Evolutionary conservation across 1,140 invertebrate genomes (phyloP).

Genomic region (Sminthurinus signatus): DNA sequence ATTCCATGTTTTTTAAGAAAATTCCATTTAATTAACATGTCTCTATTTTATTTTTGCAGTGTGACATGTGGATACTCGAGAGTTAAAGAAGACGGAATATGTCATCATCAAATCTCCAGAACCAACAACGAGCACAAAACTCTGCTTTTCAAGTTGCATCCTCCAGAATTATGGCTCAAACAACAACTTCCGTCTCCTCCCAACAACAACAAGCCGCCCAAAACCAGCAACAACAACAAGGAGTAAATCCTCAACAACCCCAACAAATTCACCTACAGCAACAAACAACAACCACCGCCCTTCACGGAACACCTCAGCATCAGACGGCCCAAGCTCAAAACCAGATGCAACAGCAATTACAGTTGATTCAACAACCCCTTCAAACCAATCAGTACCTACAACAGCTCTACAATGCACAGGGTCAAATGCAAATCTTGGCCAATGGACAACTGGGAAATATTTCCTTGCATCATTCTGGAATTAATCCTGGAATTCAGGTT

Average conservation of each 20-base stretch:
- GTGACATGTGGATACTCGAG: no score
- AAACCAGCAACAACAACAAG: slow-evolving; percentile 2
- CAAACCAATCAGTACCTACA: slow-evolving; percentile 71
- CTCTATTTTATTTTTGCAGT: no score
- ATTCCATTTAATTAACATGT: no score
- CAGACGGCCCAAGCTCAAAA: slow-evolving; percentile 13
- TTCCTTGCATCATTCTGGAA: slow-evolving; percentile 60
- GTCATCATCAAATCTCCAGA: not conserved
- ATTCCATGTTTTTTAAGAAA: no score
- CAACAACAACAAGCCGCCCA: slow-evolving; percentile 13
- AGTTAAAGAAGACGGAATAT: no score
- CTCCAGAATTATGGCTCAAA: slow-evolving; percentile 10
- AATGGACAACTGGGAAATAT: slow-evolving; percentile 65
- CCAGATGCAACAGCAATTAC: slow-evolving; percentile 50
- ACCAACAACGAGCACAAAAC: not conserved
- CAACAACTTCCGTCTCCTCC: not conserved
- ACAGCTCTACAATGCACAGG: slow-evolving; percentile 66
- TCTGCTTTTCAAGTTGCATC: slow-evolving; percentile 10
- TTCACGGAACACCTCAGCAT: slow-evolving; percentile 34
- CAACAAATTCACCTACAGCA: slow-evolving; percentile 38
- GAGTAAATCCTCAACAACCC: slow-evolving; percentile 1
- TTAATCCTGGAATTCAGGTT: slow-evolving; percentile 72
- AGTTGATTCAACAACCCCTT: slow-evolving; percentile 74
- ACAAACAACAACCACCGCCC: slow-evolving; percentile 22
- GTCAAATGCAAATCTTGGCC: slow-evolving; percentile 67